Base-by-base conservation (phyloP, 2,888 invertebrate species). In the Nemoura dubitans region DNA sequence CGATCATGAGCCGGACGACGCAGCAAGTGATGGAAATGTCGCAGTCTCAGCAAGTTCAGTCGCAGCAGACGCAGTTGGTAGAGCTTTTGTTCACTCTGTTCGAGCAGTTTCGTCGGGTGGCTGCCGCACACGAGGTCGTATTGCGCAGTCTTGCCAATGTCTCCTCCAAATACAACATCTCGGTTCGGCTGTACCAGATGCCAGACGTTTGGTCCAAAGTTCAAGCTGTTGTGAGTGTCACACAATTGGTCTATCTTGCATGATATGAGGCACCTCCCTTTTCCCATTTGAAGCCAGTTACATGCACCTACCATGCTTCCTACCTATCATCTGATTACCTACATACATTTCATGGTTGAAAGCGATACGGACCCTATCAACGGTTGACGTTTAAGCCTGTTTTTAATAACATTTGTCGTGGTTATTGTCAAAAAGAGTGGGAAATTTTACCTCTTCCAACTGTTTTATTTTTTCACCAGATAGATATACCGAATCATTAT, bases 181-280 rank as follows among this genome's bases (percentile, higher is more conserved):
- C 93, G 89, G 90, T 93, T 83, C 92, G 92, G 86, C 90, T 95
- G 82, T 96, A 96, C 90, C 94, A 94, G 90, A 94, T 96, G 90
- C 93, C 95, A 76, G 96, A 97, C 90, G 97, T 97, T 89, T 98
- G 98, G 98, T 95, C 95, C 78, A 96, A 97, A 89, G 96, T 97
- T 76, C 98, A 98, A 91, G 95, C 95, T 90, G 97, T 97, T 90
- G 97, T 97, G 92, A 92, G 95, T 93, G 83, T 87, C 76, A 3
- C n/a, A n/a, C n/a, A n/a, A n/a, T n/a, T n/a, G n/a, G 14, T 21
- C 5, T 76, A 5, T 25, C 76, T 76, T 25, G 42, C 10, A 36
- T 36, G 36, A 10, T n/a, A n/a, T n/a, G 10, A 36, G 10, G 36
- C 36, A 36, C 10, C 36, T 36, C 10, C 10, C 36, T 36, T 36